Conservation (phyloP, 2,113 vertebrate species). For the Rallus limicola region DNA sequence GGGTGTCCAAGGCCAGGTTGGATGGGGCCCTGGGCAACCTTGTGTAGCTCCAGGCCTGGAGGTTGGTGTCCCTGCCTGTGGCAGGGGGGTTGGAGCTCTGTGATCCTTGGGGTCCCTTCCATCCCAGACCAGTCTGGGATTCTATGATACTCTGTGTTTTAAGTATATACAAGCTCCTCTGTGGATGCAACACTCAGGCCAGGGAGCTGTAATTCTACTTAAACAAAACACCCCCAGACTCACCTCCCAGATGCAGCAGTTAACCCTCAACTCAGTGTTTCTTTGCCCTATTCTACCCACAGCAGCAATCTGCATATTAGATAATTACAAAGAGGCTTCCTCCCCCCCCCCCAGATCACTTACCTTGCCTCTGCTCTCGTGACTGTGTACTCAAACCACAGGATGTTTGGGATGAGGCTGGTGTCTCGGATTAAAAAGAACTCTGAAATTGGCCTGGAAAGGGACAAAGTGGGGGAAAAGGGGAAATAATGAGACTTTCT, state of each 20-base stretch:
- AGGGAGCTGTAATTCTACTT: not conserved
- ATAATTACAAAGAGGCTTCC: not conserved
- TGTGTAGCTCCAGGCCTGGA: too few relatives aligned
- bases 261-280: not conserved
- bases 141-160: too few relatives aligned
- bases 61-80: too few relatives aligned
- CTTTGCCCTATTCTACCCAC: not conserved
- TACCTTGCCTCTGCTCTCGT: conserved; percentile 98
- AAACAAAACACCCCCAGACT: not conserved
- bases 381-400: conserved; percentile 99
- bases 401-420: conserved; percentile 97
- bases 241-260: not conserved
- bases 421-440: conserved; percentile 98
- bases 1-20: too few relatives aligned
- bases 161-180: rapidly evolving
- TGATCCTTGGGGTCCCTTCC: too few relatives aligned
- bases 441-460: conserved; percentile 91
- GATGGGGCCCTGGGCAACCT: too few relatives aligned
- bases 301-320: not conserved
- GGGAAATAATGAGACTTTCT: not conserved
- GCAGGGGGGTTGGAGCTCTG: too few relatives aligned
- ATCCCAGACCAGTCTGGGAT: too few relatives aligned
- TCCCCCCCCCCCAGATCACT: not conserved
- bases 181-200: not conserved
- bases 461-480: not conserved